Conservation (phyloP, 2,888 invertebrate genomes). For the Exocentrus adspersus region DNA sequence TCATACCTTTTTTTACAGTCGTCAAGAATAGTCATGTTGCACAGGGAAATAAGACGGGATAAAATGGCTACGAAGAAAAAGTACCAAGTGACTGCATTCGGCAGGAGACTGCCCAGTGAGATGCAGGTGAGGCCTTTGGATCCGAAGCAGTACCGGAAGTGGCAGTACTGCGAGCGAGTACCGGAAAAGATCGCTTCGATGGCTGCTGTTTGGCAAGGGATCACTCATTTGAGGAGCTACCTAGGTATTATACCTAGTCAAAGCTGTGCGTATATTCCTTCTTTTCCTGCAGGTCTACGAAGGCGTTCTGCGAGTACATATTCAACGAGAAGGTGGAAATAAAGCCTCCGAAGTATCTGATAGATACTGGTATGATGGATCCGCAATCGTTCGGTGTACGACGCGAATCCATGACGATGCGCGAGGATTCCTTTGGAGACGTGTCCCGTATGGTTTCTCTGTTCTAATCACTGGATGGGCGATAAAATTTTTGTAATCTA, state of each 20-base stretch:
- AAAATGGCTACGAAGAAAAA: conserved; percentile 35
- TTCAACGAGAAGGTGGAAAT: conserved; percentile 67
- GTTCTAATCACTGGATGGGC: too few relatives aligned
- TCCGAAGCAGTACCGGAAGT: conserved; percentile 66
- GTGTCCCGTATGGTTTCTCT: neutral
- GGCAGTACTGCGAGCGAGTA: conserved; percentile 68
- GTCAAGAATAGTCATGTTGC: conserved; percentile 37
- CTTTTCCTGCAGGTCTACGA: conserved; percentile 64
- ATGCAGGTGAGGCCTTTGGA: conserved; percentile 43
- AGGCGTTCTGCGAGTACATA: conserved; percentile 67
- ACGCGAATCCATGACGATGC: neutral
- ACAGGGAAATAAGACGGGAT: conserved; percentile 40
- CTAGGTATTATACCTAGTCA: too few relatives aligned
- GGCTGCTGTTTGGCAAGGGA: conserved; percentile 72
- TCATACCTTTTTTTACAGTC: conserved; percentile 25
- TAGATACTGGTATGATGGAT: conserved; percentile 67
- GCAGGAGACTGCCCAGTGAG: conserved; percentile 39
- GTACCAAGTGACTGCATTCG: conserved; percentile 39
- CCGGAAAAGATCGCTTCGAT: conserved; percentile 70
- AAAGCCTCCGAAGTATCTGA: conserved; percentile 66
- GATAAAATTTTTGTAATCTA: too few relatives aligned
- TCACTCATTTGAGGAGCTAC: conserved; percentile 69
- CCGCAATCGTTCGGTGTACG: conserved; percentile 11
- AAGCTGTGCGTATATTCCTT: too few relatives aligned
- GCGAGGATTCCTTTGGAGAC: neutral